Percentiles rank a stretch among this genome's conserved stretches.
Evolutionary conservation across 2,797 vertebrate genomes (phyloP).

Genomic region (Sus cebifrons): DNA sequence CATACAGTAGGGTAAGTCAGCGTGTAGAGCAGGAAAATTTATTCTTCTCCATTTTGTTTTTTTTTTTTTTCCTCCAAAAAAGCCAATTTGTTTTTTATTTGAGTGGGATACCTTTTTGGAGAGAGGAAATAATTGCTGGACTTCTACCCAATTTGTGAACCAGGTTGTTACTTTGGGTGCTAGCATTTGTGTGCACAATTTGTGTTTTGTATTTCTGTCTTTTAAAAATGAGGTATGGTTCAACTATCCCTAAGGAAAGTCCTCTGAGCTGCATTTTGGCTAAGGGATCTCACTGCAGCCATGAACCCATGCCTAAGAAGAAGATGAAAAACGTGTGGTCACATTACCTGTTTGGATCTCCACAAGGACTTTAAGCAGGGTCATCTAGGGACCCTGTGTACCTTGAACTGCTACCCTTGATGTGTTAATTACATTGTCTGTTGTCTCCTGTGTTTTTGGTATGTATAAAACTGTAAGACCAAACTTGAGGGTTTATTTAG

Average conservation of each 20-base stretch:
- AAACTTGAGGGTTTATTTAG: background rate
- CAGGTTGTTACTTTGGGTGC: background rate
- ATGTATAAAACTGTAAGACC: background rate
- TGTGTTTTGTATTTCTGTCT: background rate
- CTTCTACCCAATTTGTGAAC: background rate
- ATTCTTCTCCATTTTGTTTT: background rate
- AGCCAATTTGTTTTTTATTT: background rate
- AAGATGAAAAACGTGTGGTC: background rate
- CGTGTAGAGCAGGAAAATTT: background rate
- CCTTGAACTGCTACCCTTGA: background rate
- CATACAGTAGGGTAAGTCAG: background rate
- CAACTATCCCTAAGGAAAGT: background rate
- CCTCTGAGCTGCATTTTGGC: background rate
- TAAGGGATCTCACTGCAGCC: background rate
- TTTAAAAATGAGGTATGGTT: background rate
- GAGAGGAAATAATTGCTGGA: background rate
- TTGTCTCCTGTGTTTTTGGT: background rate
- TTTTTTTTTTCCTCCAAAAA: background rate
- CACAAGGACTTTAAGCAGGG: background rate
- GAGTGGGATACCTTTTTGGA: background rate
- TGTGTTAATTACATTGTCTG: background rate
- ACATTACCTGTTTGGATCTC: background rate
- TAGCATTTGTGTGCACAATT: background rate
- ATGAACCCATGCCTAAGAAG: background rate
- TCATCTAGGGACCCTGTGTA: background rate